Base-by-base conservation (phyloP, 2,113 vertebrate species). In the Pteruthius melanotis region DNA sequence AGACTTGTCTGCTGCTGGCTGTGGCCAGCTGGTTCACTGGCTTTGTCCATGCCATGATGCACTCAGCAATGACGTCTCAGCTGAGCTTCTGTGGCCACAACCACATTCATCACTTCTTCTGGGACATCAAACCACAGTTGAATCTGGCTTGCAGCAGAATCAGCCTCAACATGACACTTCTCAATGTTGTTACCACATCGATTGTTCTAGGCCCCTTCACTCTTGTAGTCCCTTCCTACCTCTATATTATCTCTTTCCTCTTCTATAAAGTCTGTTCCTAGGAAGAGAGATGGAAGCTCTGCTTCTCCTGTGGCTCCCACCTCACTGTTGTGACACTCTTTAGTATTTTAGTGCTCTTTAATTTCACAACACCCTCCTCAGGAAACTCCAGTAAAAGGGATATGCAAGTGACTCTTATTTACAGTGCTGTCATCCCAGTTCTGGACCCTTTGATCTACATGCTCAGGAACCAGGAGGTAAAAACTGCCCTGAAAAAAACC, bases 401-500 rank as follows among this genome's bases (percentile, higher is more conserved):
- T 33, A 30, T 85, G 53, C 79, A 30, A 23, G 22, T 54, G n/a
- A 53, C 87, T 42, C 60, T 94, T 26, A 13, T 61, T 42, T 91
- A 91, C 61, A 75, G 45, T 52, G 70, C 74, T 23, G 30, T 86
- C 50, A 85, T 56, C 13, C 94, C 96, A 37, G 52, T 94, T 31
- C 82, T 97, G 21, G 30, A 97, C 23, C 93, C 95, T 42, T n/a
- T 95, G 40, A 94, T 97, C 72, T 97, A 96, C 33, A 91, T 78
- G 16, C 90, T 97, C 44, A 91, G 89, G 69, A 97, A 96, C 75
- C 81, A 95, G 9, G 94, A 98, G n/a, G 92, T 97, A 79, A 97
- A 87, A 83, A 76, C 60, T 24, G 92, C 87, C 68, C 59, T 31
- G 76, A 49, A 7, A 50, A 97, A 66, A 49, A 13, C 20, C 1